Base-by-base conservation (phyloP, 2,888 invertebrate genomes). In the Nebria brevicollis region DNA sequence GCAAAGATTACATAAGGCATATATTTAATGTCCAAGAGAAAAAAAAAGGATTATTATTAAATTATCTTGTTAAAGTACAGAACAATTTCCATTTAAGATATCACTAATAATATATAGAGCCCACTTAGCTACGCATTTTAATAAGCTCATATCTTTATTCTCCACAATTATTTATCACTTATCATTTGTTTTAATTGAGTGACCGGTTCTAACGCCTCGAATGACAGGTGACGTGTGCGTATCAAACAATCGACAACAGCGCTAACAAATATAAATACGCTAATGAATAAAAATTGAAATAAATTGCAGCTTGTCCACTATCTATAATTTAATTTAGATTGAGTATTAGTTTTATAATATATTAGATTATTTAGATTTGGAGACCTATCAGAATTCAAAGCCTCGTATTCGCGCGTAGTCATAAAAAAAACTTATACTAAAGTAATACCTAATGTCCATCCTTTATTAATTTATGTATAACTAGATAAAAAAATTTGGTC, bases 141-240 rank as follows among this genome's bases (percentile, higher is more conserved):
- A 54, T 11, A 54, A 54, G 77, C 77, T 77, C 72, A 54, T 54
- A 54, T 54, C 54, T 54, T 54, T 54, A 54, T 70, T 77, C 66
- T 72, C 72, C 75, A 75, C 81, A 81, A 81, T 81, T 81, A 81
- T 76, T 76, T 81, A 75, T 76, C 76, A 81, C 81, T 81, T 76
- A 81, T 81, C 81, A 81, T 81, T 81, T 81, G 81, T 81, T 81
- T 81, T 81, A 81, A 81, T 81, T 81, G 81, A 81, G 75, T 80
- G 80, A 80, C 80, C 80, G 80, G 80, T 80, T 80, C 72, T 75
- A 75, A 75, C 75, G 68, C 81, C 42, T 42, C 42, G 77, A 66
- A 65, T 81, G 81, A 81, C 81, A 81, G 81, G 43, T 81, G 80
- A 80, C 66, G 75, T 41, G 54, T 54, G 72, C 75, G 75, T 80